Conservation (phyloP, 2,113 vertebrate genomes). For the Siphamia tubifer region DNA sequence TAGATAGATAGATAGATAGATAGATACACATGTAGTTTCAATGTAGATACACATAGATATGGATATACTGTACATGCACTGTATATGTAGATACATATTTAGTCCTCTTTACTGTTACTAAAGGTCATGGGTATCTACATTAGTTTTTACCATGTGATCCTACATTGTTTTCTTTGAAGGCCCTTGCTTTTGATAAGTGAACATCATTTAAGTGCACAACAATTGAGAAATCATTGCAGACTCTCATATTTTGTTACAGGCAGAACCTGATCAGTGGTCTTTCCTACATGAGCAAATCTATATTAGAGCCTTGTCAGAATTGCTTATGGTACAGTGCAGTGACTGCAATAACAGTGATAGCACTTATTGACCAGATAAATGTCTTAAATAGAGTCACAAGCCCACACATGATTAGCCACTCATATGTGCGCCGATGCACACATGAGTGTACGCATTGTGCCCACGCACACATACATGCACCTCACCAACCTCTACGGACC, state of each 20-base stretch:
- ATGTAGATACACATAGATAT: too few species aligned
- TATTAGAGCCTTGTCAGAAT: constrained; percentile 30
- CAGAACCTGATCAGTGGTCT: constrained; percentile 13
- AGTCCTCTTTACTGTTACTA: too few species aligned
- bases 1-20: too few species aligned
- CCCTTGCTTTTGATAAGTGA: neutral
- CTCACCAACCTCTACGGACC: constrained; percentile 42
- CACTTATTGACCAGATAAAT: constrained; percentile 72
- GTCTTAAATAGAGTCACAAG: constrained; percentile 59
- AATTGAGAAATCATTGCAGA: neutral
- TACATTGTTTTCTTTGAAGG: neutral
- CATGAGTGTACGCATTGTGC: constrained; percentile 34
- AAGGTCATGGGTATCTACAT: too few species aligned
- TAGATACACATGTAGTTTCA: too few species aligned
- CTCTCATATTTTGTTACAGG: constrained; percentile 2
- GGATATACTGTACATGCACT: too few species aligned
- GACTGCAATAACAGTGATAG: constrained; percentile 52
- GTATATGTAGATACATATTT: too few species aligned
- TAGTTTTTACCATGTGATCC: too few species aligned
- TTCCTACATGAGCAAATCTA: constrained; percentile 30
- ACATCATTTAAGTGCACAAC: neutral
- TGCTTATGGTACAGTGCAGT: constrained; percentile 29
- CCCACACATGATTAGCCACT: constrained; percentile 65
- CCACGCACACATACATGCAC: constrained; percentile 33
- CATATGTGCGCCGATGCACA: constrained; percentile 65